Evolutionary conservation across 1,140 invertebrate species (phyloP), one percentile per base, ranked within the genome.

Genomic region (Leptoteleia sp.): DNA sequence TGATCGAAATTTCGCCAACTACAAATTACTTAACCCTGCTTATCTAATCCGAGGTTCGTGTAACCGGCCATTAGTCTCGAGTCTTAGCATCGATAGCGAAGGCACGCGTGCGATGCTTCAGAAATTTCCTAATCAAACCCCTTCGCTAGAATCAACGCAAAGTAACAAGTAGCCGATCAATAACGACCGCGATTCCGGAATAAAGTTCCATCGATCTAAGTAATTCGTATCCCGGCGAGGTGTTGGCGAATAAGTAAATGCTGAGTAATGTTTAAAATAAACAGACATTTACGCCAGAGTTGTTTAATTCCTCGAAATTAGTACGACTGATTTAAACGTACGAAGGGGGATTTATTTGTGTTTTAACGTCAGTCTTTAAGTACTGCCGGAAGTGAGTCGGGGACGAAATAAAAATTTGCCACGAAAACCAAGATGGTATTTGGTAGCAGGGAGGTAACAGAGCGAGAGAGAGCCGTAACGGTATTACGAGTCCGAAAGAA

Each of bases 151-250:
- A 77, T 79, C 59, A 67, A 64, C 72, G 57, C 70, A 75, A 84
- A 79, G 84, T 87, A 86, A 87, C 86, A 85, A 87, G 83, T 87
- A 86, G 83, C 70, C 79, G 76, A 68, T 75, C 65, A 80, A 76
- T 73, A 82, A 62, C 38, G 54, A 54, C 52, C 38, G 45, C 40
- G 17, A 38, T 42, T 59, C 35, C 12, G 7, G 12, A 48, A 22
- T 9, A 42, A 57, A 57, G 22, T 70, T 48, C 1, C 15, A 57
- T 59, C 35, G 52, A 70, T 59, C 13, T 40, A 8, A 12, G 6
- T 9, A 25, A 29, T 15, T 37, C 11, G 4, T 7, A 40, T 35
- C 29, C 11, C 17, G 8, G 3, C n/a, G 29, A 45, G 27, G 27
- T 15, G 8, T 38, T 15, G 13, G 6, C 11, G 11, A 12, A 4